These are phyloP conservation scores for Danio albolineatus DNA, from an alignment of 2,797 vertebrate genomes.

Conservation along the genomic window DNA sequence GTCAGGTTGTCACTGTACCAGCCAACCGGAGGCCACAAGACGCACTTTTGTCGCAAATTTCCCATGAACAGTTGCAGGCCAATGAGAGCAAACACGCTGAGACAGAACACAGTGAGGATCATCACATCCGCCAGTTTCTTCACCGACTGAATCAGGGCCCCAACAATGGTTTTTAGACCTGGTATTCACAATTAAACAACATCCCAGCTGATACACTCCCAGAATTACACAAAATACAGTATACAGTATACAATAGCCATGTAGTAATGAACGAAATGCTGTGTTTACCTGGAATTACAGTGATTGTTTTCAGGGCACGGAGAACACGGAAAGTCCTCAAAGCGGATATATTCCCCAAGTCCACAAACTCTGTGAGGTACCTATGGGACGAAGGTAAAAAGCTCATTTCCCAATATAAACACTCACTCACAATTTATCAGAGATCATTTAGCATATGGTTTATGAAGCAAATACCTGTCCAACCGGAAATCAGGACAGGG, in stretches of 20 bases:
- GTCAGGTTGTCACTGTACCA: background rate
- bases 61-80: constrained; percentile 98
- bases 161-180: constrained; percentile 95
- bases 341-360: constrained; percentile 93
- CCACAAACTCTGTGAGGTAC: constrained; percentile 93
- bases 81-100: constrained; percentile 91
- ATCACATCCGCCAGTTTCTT: constrained; percentile 93
- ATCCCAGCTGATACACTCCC: background rate
- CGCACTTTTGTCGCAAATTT: constrained; percentile 90
- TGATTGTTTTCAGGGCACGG: constrained; percentile 96
- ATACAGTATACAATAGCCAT: background rate
- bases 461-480: too few relatives aligned
- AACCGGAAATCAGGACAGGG: too few relatives aligned
- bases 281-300: constrained; percentile 90
- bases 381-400: constrained; percentile 68
- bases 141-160: constrained; percentile 92
- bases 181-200: constrained; percentile 9
- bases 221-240: background rate
- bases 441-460: too few relatives aligned
- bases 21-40: constrained; percentile 77
- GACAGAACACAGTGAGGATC: constrained; percentile 95
- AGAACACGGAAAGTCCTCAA: constrained; percentile 95
- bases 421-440: too few relatives aligned
- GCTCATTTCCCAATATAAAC: background rate
- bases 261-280: background rate